Percentiles rank a stretch among this genome's conserved stretches.
These are phyloP conservation scores for Brachypteracias leptosomus DNA, from an alignment of 2,113 vertebrate genomes.

Conservation along the genomic window DNA sequence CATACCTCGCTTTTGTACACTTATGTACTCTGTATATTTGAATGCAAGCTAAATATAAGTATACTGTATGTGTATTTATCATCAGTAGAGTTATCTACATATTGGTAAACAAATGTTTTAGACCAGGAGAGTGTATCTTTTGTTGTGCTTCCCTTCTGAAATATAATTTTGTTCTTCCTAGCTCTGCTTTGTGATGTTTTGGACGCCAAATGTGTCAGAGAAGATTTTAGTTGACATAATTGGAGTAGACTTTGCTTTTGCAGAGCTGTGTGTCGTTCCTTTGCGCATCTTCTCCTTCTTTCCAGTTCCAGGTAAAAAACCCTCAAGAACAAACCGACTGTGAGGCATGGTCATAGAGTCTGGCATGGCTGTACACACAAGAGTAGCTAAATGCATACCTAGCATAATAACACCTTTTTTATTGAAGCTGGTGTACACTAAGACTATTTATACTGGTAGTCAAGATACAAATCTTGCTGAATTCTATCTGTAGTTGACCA, in stretches of 20 bases:
- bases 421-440: background rate
- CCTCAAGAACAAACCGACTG: background rate
- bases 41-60: background rate
- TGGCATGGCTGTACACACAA: background rate
- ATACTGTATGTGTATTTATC: background rate
- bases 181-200: slow-evolving; percentile 97
- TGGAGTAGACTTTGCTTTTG: slow-evolving; percentile 90
- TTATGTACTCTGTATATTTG: background rate
- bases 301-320: slow-evolving; percentile 88
- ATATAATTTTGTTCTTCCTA: slow-evolving; percentile 53
- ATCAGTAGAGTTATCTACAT: background rate
- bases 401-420: background rate
- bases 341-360: background rate
- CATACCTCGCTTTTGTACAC: background rate
- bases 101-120: background rate
- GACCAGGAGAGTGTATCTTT: background rate
- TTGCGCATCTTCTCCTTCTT: slow-evolving; percentile 98
- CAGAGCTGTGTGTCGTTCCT: slow-evolving; percentile 90
- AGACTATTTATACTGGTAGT: background rate
- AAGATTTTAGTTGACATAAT: slow-evolving; percentile 94
- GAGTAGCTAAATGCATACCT: background rate
- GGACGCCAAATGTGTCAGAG: slow-evolving; percentile 92
- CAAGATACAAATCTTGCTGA: background rate
- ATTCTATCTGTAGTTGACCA: background rate
- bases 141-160: background rate